Evolutionary conservation across 2,797 vertebrate genomes (phyloP).

Genomic region (Pampus argenteus): DNA sequence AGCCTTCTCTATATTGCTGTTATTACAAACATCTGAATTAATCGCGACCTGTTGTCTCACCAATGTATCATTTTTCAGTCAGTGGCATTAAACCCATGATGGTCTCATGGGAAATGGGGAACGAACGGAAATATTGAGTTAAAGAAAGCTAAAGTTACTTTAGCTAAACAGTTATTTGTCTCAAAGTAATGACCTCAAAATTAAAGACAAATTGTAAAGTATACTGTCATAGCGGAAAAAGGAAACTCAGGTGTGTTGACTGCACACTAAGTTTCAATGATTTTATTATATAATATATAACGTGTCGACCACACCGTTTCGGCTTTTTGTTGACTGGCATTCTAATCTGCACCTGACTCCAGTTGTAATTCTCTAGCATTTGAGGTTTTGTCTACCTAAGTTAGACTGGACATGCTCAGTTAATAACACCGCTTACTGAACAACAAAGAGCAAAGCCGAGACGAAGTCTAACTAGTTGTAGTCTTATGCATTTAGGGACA

Average conservation of each 20-base stretch:
- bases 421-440: too few species aligned
- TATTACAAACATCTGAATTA: too few species aligned
- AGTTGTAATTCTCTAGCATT: not conserved
- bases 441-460: not conserved
- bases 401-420: not conserved
- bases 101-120: not conserved
- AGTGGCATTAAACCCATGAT: not conserved
- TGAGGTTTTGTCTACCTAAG: not conserved
- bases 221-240: not conserved
- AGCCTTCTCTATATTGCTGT: too few species aligned
- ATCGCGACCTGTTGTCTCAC: too few species aligned
- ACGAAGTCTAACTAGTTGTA: not conserved
- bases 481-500: not conserved
- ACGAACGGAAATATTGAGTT: too few species aligned
- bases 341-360: not conserved
- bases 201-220: not conserved
- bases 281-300: too few species aligned
- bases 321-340: not conserved
- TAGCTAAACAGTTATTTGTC: not conserved
- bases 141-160: not conserved
- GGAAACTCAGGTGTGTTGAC: too few species aligned
- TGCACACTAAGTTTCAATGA: too few species aligned
- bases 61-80: not conserved
- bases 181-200: constrained; percentile 1
- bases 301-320: too few species aligned